phyloP scores from a whole-genome alignment of 2,797 vertebrate genomes.

The Gallinago nigripennis region DNA sequence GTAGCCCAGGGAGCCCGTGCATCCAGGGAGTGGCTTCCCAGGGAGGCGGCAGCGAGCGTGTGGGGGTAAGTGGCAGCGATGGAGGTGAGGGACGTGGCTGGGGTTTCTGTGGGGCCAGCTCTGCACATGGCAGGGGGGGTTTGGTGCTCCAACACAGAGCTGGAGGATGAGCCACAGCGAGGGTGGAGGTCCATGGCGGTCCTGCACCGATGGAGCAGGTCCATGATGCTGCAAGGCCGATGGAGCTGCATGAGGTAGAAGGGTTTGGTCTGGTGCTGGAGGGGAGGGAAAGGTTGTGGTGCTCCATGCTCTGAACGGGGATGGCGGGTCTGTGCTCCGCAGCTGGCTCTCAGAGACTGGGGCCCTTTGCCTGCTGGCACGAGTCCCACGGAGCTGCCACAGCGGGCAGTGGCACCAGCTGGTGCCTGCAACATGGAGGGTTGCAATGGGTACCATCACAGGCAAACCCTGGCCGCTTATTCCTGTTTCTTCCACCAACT shows the following conservation, averaged over 20 bases:
- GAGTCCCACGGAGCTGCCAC: fast-evolving
- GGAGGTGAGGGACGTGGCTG: fast-evolving
- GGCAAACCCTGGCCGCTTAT: neutral
- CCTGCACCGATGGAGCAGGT: too few species aligned
- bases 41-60: neutral
- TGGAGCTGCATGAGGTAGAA: neutral
- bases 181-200: fast-evolving
- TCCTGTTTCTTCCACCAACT: neutral
- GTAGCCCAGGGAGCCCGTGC: neutral
- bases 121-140: fast-evolving
- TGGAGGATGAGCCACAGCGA: fast-evolving
- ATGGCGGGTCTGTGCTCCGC: fast-evolving
- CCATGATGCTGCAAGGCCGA: fast-evolving
- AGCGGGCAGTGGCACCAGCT: fast-evolving
- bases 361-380: fast-evolving
- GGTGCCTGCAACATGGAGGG: fast-evolving
- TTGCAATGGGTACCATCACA: fast-evolving
- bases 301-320: neutral
- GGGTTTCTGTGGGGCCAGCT: neutral
- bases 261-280: neutral
- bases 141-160: fast-evolving
- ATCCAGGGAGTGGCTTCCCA: neutral
- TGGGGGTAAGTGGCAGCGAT: neutral
- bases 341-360: neutral
- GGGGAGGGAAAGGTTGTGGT: fast-evolving